A percentile compares a stretch with the other conserved stretches of the same genome.
Conservation (phyloP, 1,140 invertebrate genomes). For the Leptonema lineaticorne region DNA sequence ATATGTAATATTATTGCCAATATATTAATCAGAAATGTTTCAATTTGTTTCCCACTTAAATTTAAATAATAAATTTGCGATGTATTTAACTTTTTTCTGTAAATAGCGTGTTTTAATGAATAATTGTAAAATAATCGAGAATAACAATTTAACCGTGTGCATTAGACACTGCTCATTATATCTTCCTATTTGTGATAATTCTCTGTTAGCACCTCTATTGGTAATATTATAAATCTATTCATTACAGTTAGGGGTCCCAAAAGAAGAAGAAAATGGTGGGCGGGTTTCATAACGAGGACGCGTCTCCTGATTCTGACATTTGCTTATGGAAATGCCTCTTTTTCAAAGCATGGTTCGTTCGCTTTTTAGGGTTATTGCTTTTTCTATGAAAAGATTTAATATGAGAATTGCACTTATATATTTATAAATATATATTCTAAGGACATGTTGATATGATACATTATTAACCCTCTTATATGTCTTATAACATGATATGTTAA, state of each 20-base stretch:
- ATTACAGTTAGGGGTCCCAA: constrained; percentile 16
- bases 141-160: constrained; percentile 1
- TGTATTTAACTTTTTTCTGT: too few relatives aligned
- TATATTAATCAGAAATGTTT: too few relatives aligned
- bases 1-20: too few relatives aligned
- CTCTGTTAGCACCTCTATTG: neutral
- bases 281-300: constrained; percentile 14
- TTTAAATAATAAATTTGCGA: too few relatives aligned
- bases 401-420: too few relatives aligned
- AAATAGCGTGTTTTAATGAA: constrained; percentile 11
- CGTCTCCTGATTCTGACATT: constrained; percentile 4
- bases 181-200: neutral
- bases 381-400: too few relatives aligned
- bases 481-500: too few relatives aligned
- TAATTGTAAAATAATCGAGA: neutral
- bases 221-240: neutral
- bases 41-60: too few relatives aligned
- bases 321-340: constrained; percentile 18
- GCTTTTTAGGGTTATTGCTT: neutral
- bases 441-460: too few relatives aligned
- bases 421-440: too few relatives aligned
- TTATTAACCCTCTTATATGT: too few relatives aligned
- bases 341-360: constrained; percentile 18
- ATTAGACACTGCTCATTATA: neutral
- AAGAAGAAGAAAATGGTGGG: constrained; percentile 14